Base-by-base conservation (phyloP, 2,797 vertebrate species). In the Scomberomorus guttatus region DNA sequence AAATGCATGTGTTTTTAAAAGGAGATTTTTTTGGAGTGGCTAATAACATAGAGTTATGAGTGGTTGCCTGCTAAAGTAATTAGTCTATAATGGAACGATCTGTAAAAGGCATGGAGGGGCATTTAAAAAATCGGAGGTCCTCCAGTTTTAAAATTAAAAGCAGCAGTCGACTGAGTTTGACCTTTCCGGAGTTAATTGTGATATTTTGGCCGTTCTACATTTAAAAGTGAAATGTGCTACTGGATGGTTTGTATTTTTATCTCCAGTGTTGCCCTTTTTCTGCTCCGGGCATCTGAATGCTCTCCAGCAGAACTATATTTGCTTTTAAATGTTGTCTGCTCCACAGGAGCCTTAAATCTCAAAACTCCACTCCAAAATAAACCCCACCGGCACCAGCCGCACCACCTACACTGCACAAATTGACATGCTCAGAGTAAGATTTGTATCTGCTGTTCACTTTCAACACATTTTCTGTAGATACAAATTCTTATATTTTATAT, bases 311-410 rank as follows among this genome's bases (percentile, higher is more conserved):
- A 56, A 52, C 24, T 27, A 18, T 22, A 17, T 84, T 76, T 78
- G 59, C 56, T 73, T 62, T 60, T 60, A 79, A 80, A 80, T 66
- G 80, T 50, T 84, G 65, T 72, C 55, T 77, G 46, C 80, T 50
- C 83, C 72, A 68, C 78, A 25, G 78, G 75, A 88, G 68, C 71
- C 39, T 70, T 22, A 62, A 59, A 81, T 72, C 78, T 73, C 75
- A 65, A 57, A 64, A 64, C 58, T 57, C 44, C 42, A 8, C 66
- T 82, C 65, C 34, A 44, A 32, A 70, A 85, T 59, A 75, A 66
- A 55, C 60, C 42, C 66, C 51, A 15, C 39, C 15, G 62, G 74
- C 71, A 50, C 24, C 69, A 42, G n/a, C 42, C 18, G 32, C 66
- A 39, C 51, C 48, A 46, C 58, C 70, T 29, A 37, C 54, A 39